Evolutionary conservation across 1,140 invertebrate species (phyloP), one percentile per base, ranked within the genome.

Genomic region (Drosophila novamexicana): DNA sequence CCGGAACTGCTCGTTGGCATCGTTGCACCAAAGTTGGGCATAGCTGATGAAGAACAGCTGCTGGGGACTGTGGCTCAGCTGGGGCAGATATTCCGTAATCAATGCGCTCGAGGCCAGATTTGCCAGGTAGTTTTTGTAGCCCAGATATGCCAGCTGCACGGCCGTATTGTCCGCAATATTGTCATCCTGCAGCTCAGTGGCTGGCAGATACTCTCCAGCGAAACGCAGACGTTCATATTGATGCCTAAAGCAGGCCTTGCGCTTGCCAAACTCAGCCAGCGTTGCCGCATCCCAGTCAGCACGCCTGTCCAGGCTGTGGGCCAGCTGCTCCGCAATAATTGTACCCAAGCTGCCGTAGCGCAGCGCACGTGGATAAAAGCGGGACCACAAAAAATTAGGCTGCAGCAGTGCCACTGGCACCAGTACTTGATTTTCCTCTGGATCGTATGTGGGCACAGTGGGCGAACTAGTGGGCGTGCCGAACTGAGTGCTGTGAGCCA

Each of bases 21-120:
- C 83, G 29, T 63, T 81, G 62, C 91, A 92, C 69, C 76, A 91
- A 14, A 84, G 66, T 56, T 96, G 95, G 0, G 95, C 95, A 68
- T 95, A 96, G 65, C 94, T 94, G 4, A 96, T 91, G 91, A 95
- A 97, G 92, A 97, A 97, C 1, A 97, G 91, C 85, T 97, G 96
- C 6, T 92, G 52, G 0, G 72, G 93, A 0, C 92, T 94, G 22
- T 93, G 93, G 54, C 93, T 93, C 6, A 95, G 81, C 1, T 93
- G 93, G 0, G 94, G 94, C 14, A 95, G 75, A 0, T 92, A 92
- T 74, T 94, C 90, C 16, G 77, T 53, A 6, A 8, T 42, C 36
- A 82, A 8, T 0, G 63, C 74, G 0, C 71, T 53, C 0, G 75
- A 10, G 6, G 68, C 65, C 40, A 77, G 6, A 10, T 63, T 66